Evolutionary conservation across 2,888 invertebrate genomes (phyloP).

Genomic region (Drosophila buzzatii): DNA sequence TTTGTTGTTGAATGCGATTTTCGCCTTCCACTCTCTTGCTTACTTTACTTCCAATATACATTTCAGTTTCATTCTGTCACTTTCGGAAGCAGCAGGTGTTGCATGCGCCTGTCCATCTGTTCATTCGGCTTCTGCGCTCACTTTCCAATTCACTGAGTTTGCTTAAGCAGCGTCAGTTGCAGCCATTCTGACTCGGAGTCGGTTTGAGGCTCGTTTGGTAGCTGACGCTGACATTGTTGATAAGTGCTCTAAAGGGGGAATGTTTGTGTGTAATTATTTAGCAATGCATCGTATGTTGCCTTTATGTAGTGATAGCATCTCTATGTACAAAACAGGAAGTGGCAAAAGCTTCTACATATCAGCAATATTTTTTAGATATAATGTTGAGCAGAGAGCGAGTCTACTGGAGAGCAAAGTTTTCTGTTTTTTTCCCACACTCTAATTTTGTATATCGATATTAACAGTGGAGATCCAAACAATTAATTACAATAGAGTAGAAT

Average conservation of each 20-base stretch:
- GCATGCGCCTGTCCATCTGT: constrained; percentile 28
- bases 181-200: constrained; percentile 14
- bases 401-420: constrained; percentile 3
- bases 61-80: constrained; percentile 63
- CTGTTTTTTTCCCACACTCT: background rate
- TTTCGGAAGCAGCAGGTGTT: constrained; percentile 67
- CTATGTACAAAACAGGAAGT: constrained; percentile 50
- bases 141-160: constrained; percentile 67
- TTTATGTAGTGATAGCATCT: constrained; percentile 19
- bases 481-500: background rate
- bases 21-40: constrained; percentile 1
- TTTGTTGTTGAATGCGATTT: constrained; percentile 6
- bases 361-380: constrained; percentile 9
- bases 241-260: constrained; percentile 37
- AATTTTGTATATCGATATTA: background rate
- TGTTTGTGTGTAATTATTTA: constrained; percentile 40
- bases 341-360: constrained; percentile 6
- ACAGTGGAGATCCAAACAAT: background rate
- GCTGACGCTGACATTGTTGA: constrained; percentile 23
- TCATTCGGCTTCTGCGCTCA: constrained; percentile 20
- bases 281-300: constrained; percentile 31
- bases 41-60: constrained; percentile 4
- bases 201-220: constrained; percentile 1
- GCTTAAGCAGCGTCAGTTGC: constrained; percentile 28
- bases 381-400: background rate